These are phyloP conservation scores for Nannoperca australis DNA, from an alignment of 2,797 vertebrate genomes.

Conservation along the genomic window DNA sequence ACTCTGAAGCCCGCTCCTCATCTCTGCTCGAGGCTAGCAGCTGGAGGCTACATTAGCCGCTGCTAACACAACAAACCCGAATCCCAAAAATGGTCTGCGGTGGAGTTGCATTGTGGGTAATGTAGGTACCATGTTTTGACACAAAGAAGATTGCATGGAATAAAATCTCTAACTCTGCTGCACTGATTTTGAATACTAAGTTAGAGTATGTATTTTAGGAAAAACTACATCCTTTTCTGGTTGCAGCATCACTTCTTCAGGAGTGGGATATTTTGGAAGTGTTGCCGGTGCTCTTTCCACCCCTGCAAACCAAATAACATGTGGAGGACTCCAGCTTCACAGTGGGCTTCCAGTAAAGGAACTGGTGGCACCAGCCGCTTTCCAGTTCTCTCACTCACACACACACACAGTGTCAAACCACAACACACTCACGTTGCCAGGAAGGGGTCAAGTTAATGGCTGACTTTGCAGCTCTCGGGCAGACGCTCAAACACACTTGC, in stretches of 20 bases:
- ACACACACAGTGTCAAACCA: conserved; percentile 72
- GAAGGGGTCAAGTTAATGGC: conserved; percentile 83
- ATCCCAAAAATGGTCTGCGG: no score
- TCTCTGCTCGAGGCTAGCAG: no score
- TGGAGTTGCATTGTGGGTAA: no score
- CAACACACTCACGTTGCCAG: conserved; percentile 78
- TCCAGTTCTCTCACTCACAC: conserved; percentile 67
- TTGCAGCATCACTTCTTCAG: conserved; percentile 12
- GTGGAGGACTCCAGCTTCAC: conserved; percentile 53
- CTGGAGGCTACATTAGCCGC: background rate
- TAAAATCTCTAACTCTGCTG: background rate
- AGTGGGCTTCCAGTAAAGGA: conserved; percentile 76
- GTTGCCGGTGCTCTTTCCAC: conserved; percentile 54
- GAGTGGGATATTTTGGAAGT: conserved; percentile 35
- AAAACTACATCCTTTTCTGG: background rate
- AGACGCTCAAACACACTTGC: conserved; percentile 58
- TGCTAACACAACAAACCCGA: background rate
- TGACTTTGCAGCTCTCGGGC: conserved; percentile 78
- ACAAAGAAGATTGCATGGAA: background rate
- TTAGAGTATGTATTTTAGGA: no score
- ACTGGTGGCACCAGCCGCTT: conserved; percentile 69
- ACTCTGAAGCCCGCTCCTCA: no score
- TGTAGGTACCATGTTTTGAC: background rate
- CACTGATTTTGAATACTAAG: background rate
- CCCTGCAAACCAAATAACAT: conserved; percentile 57